Conservation (phyloP, 1,140 invertebrate genomes). For the Scylla paramamosain region DNA sequence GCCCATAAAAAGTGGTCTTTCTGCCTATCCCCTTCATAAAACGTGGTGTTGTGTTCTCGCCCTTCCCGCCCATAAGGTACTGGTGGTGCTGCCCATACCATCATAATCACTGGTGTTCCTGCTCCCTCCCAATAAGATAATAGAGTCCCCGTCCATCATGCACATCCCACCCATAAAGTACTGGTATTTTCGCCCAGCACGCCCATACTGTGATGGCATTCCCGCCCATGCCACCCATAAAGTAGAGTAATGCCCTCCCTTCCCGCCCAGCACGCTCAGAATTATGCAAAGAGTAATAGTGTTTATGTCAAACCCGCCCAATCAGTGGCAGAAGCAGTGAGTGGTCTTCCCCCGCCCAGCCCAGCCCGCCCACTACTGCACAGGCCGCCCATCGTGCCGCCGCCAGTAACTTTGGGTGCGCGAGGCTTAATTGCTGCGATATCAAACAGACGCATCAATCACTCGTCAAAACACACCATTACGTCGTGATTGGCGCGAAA, state of each 20-base stretch:
- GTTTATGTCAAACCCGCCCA: not conserved
- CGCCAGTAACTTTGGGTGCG: not conserved
- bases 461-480: constrained; percentile 13
- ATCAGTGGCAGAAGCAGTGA: not conserved
- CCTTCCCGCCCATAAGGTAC: no score
- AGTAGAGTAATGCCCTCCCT: not conserved
- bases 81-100: no score
- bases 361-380: not conserved
- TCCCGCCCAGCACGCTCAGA: not conserved
- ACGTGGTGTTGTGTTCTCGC: no score
- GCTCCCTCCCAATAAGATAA: no score
- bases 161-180: not conserved
- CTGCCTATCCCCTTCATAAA: no score
- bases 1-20: no score
- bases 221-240: not conserved
- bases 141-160: no score
- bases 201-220: not conserved
- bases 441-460: not conserved
- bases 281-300: not conserved
- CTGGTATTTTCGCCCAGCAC: not conserved
- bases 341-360: not conserved
- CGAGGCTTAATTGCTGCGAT: not conserved
- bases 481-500: constrained; percentile 10
- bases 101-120: no score
- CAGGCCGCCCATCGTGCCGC: not conserved